phyloP scores from a whole-genome alignment of 2,888 invertebrate genomes.

The Ophion slaviceki region DNA sequence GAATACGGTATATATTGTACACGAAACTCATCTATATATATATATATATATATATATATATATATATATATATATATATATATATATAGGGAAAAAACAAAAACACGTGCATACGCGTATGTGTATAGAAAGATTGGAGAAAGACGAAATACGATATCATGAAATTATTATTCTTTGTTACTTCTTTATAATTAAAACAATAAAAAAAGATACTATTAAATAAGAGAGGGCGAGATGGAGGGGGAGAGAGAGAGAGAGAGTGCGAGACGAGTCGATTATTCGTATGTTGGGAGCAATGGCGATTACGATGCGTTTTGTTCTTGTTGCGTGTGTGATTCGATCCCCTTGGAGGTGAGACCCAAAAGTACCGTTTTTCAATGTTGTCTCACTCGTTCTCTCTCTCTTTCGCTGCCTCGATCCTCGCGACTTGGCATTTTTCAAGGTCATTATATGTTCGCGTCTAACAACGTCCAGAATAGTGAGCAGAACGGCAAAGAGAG shows the following conservation, averaged over 20 bases:
- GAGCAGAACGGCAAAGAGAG: neutral
- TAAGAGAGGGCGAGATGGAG: constrained; percentile 61
- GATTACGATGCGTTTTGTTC: neutral
- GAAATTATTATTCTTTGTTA: constrained; percentile 83
- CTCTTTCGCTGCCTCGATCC: neutral
- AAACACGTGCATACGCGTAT: constrained; percentile 68
- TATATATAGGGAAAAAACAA: constrained; percentile 2
- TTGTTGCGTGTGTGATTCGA: neutral
- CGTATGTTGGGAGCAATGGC: constrained; percentile 6
- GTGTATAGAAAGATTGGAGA: constrained; percentile 58
- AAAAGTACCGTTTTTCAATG: neutral
- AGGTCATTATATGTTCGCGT: neutral
- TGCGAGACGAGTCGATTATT: neutral
- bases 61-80: constrained; percentile 50
- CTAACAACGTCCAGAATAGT: neutral
- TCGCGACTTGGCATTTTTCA: neutral
- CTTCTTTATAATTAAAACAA: constrained; percentile 83
- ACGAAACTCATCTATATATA: constrained; percentile 22
- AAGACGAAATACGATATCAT: constrained; percentile 76
- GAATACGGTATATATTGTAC: constrained; percentile 25
- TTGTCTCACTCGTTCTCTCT: neutral
- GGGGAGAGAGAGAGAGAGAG: constrained; percentile 26
- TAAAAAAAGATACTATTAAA: constrained; percentile 72
- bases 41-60: constrained; percentile 63
- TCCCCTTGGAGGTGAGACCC: neutral